Evolutionary conservation across 2,888 invertebrate species (phyloP).

Genomic region (Exocentrus adspersus): DNA sequence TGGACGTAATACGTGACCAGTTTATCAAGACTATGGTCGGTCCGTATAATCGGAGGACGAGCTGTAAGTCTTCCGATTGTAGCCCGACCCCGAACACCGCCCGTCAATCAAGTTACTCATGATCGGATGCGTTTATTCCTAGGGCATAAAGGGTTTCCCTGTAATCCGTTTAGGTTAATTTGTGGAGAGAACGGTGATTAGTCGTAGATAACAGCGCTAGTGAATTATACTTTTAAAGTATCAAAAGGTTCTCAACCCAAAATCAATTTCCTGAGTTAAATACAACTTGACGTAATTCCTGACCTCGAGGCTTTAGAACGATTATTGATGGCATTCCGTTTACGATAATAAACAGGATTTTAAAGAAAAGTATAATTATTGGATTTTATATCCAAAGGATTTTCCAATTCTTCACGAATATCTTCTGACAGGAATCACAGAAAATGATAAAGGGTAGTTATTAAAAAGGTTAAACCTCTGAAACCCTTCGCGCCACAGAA

Average conservation of each 20-base stretch:
- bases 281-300: neutral
- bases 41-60: neutral
- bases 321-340: too few relatives aligned
- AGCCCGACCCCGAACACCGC: slow-evolving; percentile 9
- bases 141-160: slow-evolving; percentile 44
- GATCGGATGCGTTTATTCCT: slow-evolving; percentile 40
- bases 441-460: too few relatives aligned
- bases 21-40: slow-evolving; percentile 8
- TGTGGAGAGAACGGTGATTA: slow-evolving; percentile 36
- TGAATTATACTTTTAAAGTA: slow-evolving; percentile 28
- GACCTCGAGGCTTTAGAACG: too few relatives aligned
- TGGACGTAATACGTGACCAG: neutral
- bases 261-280: neutral
- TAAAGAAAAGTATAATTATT: too few relatives aligned
- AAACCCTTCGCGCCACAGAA: too few relatives aligned
- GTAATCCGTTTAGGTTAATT: slow-evolving; percentile 45
- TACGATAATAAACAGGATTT: too few relatives aligned
- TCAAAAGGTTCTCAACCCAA: slow-evolving; percentile 15
- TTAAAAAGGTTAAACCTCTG: too few relatives aligned
- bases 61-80: slow-evolving; percentile 8
- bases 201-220: slow-evolving; percentile 34
- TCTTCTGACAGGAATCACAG: too few relatives aligned
- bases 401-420: too few relatives aligned
- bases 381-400: too few relatives aligned
- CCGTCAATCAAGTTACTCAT: slow-evolving; percentile 38